Percentiles rank a stretch among this genome's conserved stretches.
Evolutionary conservation across 1,140 invertebrate genomes (phyloP).

Genomic region (Tetragnatha versicolor): DNA sequence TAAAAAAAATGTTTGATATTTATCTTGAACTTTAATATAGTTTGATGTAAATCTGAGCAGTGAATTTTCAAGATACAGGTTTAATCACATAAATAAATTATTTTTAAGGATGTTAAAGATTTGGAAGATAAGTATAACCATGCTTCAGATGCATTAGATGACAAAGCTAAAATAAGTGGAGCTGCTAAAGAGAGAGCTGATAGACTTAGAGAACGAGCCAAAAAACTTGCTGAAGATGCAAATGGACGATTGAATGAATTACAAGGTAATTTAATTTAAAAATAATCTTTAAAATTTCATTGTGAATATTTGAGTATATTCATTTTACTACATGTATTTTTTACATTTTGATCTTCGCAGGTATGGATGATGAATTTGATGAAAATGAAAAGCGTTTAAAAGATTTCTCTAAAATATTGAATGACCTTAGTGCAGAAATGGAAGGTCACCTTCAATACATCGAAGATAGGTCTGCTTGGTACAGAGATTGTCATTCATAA

Average conservation of each 20-base stretch:
- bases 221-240: conserved; percentile 77
- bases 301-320: too few relatives aligned
- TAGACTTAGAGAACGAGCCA: conserved; percentile 75
- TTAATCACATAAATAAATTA: too few relatives aligned
- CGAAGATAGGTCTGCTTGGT: conserved; percentile 65
- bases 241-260: conserved; percentile 77
- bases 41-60: too few relatives aligned
- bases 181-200: conserved; percentile 77
- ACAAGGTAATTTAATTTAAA: conserved; percentile 70
- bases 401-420: conserved; percentile 64
- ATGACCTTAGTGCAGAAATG: conserved; percentile 66
- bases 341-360: conserved; percentile 59
- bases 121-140: conserved; percentile 70
- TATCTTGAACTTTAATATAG: background rate
- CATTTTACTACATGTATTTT: background rate
- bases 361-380: conserved; percentile 67
- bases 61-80: too few relatives aligned
- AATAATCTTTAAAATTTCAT: too few relatives aligned
- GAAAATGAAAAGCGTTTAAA: conserved; percentile 65
- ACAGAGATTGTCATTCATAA: conserved; percentile 64
- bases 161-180: conserved; percentile 71
- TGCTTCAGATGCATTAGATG: conserved; percentile 70
- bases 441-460: conserved; percentile 65
- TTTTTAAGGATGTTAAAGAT: conserved; percentile 62
- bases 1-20: background rate